phyloP scores from a whole-genome alignment of 2,888 invertebrate species.

The Elmis aenea region DNA sequence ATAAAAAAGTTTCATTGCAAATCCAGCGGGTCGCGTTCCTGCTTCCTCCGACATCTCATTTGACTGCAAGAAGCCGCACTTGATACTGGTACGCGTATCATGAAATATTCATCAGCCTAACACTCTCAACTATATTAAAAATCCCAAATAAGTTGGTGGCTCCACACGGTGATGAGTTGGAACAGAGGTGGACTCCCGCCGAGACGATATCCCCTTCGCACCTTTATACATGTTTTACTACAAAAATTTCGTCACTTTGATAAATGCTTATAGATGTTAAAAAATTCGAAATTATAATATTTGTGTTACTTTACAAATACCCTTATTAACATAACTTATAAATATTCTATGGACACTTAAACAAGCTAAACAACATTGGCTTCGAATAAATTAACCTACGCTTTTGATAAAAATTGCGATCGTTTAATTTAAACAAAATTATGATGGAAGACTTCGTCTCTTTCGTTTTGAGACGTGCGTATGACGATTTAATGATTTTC shows the following conservation, averaged over 20 bases:
- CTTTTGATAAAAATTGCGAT: too few relatives aligned
- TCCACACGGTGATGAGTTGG: conserved; percentile 30
- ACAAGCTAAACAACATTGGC: too few relatives aligned
- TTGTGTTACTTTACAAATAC: conserved; percentile 5
- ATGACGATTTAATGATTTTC: too few relatives aligned
- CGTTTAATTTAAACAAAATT: too few relatives aligned
- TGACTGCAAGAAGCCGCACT: conserved; percentile 39
- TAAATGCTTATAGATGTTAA: conserved; percentile 9
- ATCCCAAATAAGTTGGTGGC: conserved; percentile 45
- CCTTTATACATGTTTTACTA: conserved; percentile 23
- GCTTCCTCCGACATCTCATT: conserved; percentile 43
- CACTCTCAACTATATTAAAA: conserved; percentile 49
- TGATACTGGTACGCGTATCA: conserved; percentile 46
- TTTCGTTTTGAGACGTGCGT: too few relatives aligned
- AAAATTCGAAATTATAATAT: conserved; percentile 10
- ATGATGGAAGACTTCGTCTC: too few relatives aligned
- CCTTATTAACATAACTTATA: conserved; percentile 11
- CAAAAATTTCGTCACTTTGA: conserved; percentile 22
- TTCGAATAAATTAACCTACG: too few relatives aligned
- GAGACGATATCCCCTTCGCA: conserved; percentile 32
- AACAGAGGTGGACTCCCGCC: conserved; percentile 34
- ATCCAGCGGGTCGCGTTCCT: conserved; percentile 38
- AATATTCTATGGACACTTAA: conserved; percentile 6
- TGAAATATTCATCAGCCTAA: conserved; percentile 49
- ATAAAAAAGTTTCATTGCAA: conserved; percentile 43